These are phyloP conservation scores for Leptinotarsa rubiginosa DNA, from an alignment of 2,888 invertebrate genomes.

Conservation along the genomic window DNA sequence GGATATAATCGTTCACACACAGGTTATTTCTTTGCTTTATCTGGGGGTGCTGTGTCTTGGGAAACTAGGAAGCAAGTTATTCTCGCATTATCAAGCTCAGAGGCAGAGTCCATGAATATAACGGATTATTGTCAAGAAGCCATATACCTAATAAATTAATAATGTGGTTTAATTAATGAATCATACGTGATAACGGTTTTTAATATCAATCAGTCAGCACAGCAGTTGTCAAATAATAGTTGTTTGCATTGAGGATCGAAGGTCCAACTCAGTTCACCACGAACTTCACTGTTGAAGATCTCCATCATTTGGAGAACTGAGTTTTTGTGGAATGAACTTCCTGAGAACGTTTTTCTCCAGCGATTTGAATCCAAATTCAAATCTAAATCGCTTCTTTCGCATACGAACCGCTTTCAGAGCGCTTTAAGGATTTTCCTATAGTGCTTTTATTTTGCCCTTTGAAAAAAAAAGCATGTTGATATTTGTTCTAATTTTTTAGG, in stretches of 20 bases:
- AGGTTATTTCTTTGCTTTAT: not conserved
- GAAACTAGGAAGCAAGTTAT: not conserved
- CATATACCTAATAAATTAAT: not conserved
- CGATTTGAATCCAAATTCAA: no score
- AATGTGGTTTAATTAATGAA: no score
- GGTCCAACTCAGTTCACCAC: no score
- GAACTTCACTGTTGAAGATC: no score
- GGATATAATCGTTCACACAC: not conserved
- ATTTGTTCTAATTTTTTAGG: no score
- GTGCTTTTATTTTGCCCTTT: no score
- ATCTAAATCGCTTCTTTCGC: no score
- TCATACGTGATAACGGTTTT: not conserved
- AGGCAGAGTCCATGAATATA: not conserved
- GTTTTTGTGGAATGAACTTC: no score
- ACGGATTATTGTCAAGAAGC: not conserved
- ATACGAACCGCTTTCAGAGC: no score
- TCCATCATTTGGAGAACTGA: no score
- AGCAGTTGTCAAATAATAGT: not conserved
- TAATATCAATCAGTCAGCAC: not conserved
- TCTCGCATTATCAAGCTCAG: not conserved
- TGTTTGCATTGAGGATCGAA: not conserved
- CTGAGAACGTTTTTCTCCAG: no score
- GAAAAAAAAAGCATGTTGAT: not conserved
- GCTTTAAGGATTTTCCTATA: no score
- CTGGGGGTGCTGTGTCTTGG: not conserved